Conservation (phyloP, 1,140 invertebrate genomes). For the Drosophila leontia region DNA sequence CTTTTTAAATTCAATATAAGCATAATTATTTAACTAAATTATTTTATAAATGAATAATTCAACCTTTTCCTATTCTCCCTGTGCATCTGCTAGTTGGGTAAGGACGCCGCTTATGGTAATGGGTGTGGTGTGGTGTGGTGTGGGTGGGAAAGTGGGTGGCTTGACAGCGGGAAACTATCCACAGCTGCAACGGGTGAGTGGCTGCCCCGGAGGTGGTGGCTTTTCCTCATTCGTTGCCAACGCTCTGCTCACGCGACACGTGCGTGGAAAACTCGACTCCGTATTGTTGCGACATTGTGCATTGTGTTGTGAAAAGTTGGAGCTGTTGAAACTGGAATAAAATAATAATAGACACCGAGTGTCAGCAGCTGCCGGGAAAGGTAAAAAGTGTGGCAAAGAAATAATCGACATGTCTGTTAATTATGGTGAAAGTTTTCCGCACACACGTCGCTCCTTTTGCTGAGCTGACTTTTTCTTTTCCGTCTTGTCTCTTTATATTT, state of each 20-base stretch:
- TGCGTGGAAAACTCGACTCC: constrained; percentile 70
- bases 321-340: constrained; percentile 62
- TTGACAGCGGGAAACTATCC: constrained; percentile 36
- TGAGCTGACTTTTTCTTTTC: constrained; percentile 56
- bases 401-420: constrained; percentile 83
- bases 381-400: constrained; percentile 77
- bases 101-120: constrained; percentile 74
- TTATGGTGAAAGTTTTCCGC: constrained; percentile 79
- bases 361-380: constrained; percentile 69
- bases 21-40: too few relatives aligned
- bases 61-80: not conserved
- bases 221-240: constrained; percentile 66
- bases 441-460: constrained; percentile 49
- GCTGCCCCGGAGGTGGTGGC: constrained; percentile 35
- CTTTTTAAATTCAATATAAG: too few relatives aligned
- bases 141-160: constrained; percentile 39
- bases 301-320: constrained; percentile 64
- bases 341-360: constrained; percentile 48
- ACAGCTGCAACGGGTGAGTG: constrained; percentile 62
- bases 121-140: constrained; percentile 5
- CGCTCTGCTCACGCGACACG: constrained; percentile 71
- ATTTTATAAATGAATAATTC: not conserved
- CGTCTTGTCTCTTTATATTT: constrained; percentile 12
- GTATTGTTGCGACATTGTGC: constrained; percentile 53
- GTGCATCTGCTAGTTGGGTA: constrained; percentile 47